Base-by-base conservation (phyloP, 2,888 invertebrate genomes). In the Philereme vetulata region DNA sequence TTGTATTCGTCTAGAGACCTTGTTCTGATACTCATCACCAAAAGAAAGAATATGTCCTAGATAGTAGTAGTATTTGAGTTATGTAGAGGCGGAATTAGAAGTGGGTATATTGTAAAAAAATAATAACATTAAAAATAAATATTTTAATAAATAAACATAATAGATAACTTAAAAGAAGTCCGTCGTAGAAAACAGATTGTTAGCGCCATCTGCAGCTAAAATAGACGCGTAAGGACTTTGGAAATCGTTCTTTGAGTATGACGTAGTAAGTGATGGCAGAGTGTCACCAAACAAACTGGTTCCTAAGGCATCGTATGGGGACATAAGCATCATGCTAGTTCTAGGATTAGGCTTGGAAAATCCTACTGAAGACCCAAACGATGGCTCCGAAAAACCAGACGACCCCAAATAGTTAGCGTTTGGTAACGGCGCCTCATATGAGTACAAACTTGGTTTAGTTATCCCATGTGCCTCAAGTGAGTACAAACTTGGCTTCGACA, bases 251-350 rank as follows among this genome's bases (percentile, higher is more conserved):
- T 84, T 84, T 0, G 79, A 71, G 60, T 76, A 72, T 35, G 74
- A 48, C 33, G 74, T 62, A 10, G 66, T 51, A 36, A 60, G 63
- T 0, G 64, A 49, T 8, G 66, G 56, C 3, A 74, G 32, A 0
- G 75, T 60, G 32, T 82, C 81, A 4, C 72, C 71, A 60, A 64
- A 77, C 0, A 77, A 74, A 36, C 9, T 68, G 0, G 79, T 62
- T 0, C 68, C 70, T 9, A 85, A 65, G 0, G 81, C 82, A 61
- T 85, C 85, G 38, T 85, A 85, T 0, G 85, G 85, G 0, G 85
- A 85, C 78, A 82, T 82, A 0, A 85, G 51, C 9, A 70, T 61
- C 56, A 78, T 65, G 32, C 72, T 76, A 7, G 67, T 69, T n/a
- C 80, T 76, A 3, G 74, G 65, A 10, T 67, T 68, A 1, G 64